Base-by-base conservation (phyloP, 2,113 vertebrate species). In the Microtus oregoni region DNA sequence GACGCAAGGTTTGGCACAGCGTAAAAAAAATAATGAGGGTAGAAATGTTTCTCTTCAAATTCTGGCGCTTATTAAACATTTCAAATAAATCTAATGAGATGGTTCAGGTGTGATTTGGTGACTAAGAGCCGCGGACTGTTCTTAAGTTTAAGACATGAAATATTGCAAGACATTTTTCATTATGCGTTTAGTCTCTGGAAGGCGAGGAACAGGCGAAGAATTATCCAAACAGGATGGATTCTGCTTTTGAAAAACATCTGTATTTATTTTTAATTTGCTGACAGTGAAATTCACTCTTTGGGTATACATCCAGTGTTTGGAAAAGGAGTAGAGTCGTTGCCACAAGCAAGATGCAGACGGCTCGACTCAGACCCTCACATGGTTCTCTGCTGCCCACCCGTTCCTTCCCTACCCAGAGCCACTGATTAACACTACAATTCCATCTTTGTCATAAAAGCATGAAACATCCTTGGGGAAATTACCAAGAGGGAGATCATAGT, bases 21-120 rank as follows among this genome's bases (percentile, higher is more conserved):
- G 96, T 97, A 97, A 98, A 97, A 97, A 98, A 98, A 98, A 98
- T 95, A 97, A 95, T 97, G 97, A 98, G 98, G 96, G 94, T 97
- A 92, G 93, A 98, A 95, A 50, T 92, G 93, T 97, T 98, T 98
- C 97, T 75, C 95, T 97, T 97, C 97, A 94, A 97, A 92, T 78
- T 97, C 75, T 76, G 93, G 94, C 94, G 75, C 90, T 98, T 98
- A 98, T 97, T 97, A 98, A 98, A 98, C 86, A 87, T 92, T 97
- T 96, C 94, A 98, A 97, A 92, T 94, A 97, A 97, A 97, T 97
- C 97, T 97, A 98, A 96, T 92, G 97, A 95, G 98, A 97, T 94
- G 98, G 94, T 85, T 97, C 97, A 98, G 96, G 96, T 98, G 98
- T 97, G 90, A 98, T 97, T 98, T 95, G 97, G 73, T 96, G 90